Conservation (phyloP, 2,888 invertebrate species). For the Syrista parreyssii region DNA sequence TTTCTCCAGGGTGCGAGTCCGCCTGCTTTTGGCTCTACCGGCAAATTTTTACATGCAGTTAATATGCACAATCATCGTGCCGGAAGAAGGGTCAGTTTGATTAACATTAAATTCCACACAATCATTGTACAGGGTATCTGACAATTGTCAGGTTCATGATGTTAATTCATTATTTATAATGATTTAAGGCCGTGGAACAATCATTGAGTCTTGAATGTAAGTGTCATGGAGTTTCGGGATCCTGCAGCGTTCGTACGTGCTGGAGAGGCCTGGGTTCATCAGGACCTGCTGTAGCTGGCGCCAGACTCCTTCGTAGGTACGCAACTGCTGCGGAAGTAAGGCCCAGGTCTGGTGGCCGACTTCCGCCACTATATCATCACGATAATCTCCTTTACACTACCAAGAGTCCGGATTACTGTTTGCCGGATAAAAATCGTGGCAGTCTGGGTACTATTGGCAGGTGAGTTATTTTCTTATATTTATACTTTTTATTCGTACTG, state of each 20-base stretch:
- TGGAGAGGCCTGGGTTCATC: slow-evolving; percentile 75
- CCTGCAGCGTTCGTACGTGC: slow-evolving; percentile 85
- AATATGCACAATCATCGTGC: slow-evolving; percentile 84
- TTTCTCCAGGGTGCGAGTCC: slow-evolving; percentile 74
- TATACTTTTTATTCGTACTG: background rate
- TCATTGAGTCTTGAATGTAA: slow-evolving; percentile 78
- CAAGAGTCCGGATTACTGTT: slow-evolving; percentile 87
- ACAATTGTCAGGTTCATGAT: background rate
- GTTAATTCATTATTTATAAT: background rate
- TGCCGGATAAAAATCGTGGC: slow-evolving; percentile 77
- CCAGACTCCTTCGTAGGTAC: slow-evolving; percentile 72
- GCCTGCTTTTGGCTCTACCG: slow-evolving; percentile 51
- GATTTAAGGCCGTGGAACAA: slow-evolving; percentile 72
- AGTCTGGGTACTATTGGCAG: slow-evolving; percentile 83
- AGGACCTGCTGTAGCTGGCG: slow-evolving; percentile 70
- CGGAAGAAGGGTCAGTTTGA: slow-evolving; percentile 75
- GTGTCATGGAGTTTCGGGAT: slow-evolving; percentile 87
- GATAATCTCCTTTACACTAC: slow-evolving; percentile 80
- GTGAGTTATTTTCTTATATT: slow-evolving; percentile 64
- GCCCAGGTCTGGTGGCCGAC: slow-evolving; percentile 57
- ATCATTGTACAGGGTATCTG: background rate
- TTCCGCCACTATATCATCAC: slow-evolving; percentile 62
- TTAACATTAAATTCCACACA: background rate
- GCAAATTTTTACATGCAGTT: slow-evolving; percentile 72
- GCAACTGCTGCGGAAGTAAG: slow-evolving; percentile 69